Evolutionary conservation across 1,140 invertebrate species (phyloP).

Genomic region (Tetraneura akinire): DNA sequence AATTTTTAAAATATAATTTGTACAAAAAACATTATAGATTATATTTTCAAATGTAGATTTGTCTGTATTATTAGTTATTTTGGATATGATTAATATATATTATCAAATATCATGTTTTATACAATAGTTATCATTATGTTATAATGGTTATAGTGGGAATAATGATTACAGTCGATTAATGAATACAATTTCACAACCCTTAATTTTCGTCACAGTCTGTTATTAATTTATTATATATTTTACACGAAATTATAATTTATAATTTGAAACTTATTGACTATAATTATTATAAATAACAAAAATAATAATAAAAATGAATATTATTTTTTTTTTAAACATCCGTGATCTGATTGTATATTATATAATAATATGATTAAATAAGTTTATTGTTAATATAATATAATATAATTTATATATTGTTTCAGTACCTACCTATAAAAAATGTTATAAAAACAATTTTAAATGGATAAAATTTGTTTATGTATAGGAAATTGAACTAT

Average conservation of each 20-base stretch:
- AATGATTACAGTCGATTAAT: not conserved
- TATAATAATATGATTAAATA: not conserved
- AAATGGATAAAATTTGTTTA: not conserved
- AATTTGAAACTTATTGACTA: conserved; percentile 26
- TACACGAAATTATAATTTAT: conserved; percentile 9
- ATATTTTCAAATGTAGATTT: conserved; percentile 5
- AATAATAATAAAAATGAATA: not conserved
- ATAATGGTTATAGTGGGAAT: not conserved
- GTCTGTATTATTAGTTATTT: conserved; percentile 16
- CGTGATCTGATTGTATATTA: not conserved
- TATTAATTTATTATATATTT: conserved; percentile 33
- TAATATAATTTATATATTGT: not conserved
- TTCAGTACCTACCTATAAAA: too few species aligned
- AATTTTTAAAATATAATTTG: too few species aligned
- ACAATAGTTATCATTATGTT: not conserved
- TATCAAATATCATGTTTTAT: not conserved
- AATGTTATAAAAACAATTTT: not conserved
- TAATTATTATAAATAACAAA: not conserved
- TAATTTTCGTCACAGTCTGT: conserved; percentile 50
- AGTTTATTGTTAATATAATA: not conserved
- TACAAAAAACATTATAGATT: not conserved
- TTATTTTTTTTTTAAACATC: not conserved
- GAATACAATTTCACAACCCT: conserved; percentile 50
- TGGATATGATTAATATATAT: conserved; percentile 39
- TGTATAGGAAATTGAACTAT: too few species aligned